These are phyloP conservation scores for Gymnodraco acuticeps DNA, from an alignment of 2,797 vertebrate genomes.

Conservation along the genomic window DNA sequence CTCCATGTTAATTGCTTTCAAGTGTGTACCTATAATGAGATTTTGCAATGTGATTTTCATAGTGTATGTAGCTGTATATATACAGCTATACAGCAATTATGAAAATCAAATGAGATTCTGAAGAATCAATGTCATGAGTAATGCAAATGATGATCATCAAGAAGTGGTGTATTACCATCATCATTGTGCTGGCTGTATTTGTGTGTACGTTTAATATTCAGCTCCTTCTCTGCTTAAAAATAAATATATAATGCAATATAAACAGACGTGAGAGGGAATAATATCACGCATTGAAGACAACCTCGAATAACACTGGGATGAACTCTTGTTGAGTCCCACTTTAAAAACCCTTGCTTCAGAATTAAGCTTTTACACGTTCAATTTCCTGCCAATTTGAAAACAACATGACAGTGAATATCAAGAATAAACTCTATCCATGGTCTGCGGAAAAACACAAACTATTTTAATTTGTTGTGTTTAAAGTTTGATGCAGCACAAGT, in stretches of 20 bases:
- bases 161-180: slow-evolving; percentile 65
- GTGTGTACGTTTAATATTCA: slow-evolving; percentile 84
- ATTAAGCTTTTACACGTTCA: slow-evolving; percentile 84
- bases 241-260: slow-evolving; percentile 84
- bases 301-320: slow-evolving; percentile 79
- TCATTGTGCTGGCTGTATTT: slow-evolving; percentile 64
- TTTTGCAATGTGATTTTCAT: slow-evolving; percentile 53
- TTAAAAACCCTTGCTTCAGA: slow-evolving; percentile 78
- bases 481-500: slow-evolving; percentile 47
- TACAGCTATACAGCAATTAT: slow-evolving; percentile 64
- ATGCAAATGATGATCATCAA: slow-evolving; percentile 74
- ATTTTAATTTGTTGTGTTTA: slow-evolving; percentile 66
- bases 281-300: slow-evolving; percentile 82
- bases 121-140: slow-evolving; percentile 68
- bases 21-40: slow-evolving; percentile 55
- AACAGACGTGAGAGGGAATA: slow-evolving; percentile 88
- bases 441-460: slow-evolving; percentile 67
- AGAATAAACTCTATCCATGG: slow-evolving; percentile 61
- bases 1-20: slow-evolving; percentile 68
- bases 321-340: slow-evolving; percentile 79
- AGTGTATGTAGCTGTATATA: slow-evolving; percentile 45
- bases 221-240: slow-evolving; percentile 75
- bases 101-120: slow-evolving; percentile 70
- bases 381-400: slow-evolving; percentile 86
- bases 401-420: slow-evolving; percentile 80